Base-by-base conservation (phyloP, 2,888 invertebrate species). In the Cordylochernes scorpioides region DNA sequence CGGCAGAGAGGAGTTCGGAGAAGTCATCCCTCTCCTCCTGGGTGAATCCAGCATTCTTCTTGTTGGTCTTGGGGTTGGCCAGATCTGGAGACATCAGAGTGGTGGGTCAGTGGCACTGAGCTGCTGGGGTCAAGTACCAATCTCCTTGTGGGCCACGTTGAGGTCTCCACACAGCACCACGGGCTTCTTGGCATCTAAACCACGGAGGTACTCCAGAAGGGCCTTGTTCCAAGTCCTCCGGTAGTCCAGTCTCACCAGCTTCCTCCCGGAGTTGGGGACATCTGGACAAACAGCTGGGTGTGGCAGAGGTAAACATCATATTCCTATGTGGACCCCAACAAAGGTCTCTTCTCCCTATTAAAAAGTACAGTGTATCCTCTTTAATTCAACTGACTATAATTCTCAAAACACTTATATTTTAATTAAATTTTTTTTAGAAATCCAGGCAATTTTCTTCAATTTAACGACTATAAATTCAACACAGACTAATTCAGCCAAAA, bases 81-180 rank as follows among this genome's bases (percentile, higher is more conserved):
- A 97, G 59, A 62, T 97, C 88, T 73, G 51, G 17, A 19, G n/a
- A 19, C 8, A 19, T 9, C n/a, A 19, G n/a, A 19, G n/a, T 19
- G 19, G n/a, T 9, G n/a, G 8, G n/a, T n/a, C 19, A 19, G 8
- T 9, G 8, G 8, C n/a, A 19, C 8, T 19, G 19, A 19, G n/a
- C 19, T 19, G n/a, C 19, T n/a, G n/a, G n/a, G 19, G 19, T n/a
- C 19, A 19, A 8, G 43, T 52, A 74, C 75, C 77, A 49, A 91
- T 88, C 61, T 84, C 84, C 39, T 66, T 57, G 53, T 99, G 94
- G 13, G 94, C 73, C 6, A 97, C 94, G 55, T 97, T 97, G 66
- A 97, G 68, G 53, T 97, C 97, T 1, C 97, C 97, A 48, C 77
- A 77, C 44, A 91, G 63, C 33, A 99, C 71, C 7, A 97, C 78